Evolutionary conservation across 35 echinoderm and acorn worm genomes (phyloP).

Genomic region (Holothuria glaberrima): DNA sequence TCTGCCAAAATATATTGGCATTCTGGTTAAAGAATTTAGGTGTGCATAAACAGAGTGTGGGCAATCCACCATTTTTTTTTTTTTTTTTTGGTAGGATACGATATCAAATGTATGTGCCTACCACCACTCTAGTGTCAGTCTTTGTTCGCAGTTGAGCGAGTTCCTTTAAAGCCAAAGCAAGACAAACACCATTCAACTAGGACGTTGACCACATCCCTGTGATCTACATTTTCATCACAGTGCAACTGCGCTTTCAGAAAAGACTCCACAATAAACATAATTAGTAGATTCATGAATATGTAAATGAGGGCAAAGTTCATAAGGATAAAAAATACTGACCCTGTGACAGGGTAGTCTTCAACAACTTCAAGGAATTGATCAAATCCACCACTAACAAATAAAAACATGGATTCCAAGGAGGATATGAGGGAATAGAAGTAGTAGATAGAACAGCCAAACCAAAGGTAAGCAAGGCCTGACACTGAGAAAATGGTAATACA

Average conservation of each 20-base stretch:
- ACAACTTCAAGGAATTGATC: slow-evolving; percentile 66
- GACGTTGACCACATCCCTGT: slow-evolving; percentile 66
- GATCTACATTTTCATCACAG: slow-evolving; percentile 9
- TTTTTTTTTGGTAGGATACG: background rate
- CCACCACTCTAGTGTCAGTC: background rate
- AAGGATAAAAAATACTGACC: slow-evolving; percentile 51
- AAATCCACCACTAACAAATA: slow-evolving; percentile 70
- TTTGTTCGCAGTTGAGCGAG: background rate
- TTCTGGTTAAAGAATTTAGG: no score
- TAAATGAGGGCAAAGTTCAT: slow-evolving; percentile 62
- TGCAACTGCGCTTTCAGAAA: slow-evolving; percentile 45
- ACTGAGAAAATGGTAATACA: slow-evolving; percentile 59
- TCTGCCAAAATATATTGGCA: no score
- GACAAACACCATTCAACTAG: slow-evolving; percentile 73
- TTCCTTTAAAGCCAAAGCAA: slow-evolving; percentile 50
- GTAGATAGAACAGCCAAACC: slow-evolving; percentile 60
- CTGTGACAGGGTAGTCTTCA: slow-evolving; percentile 45
- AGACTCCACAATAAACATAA: slow-evolving; percentile 69
- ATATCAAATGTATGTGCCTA: background rate
- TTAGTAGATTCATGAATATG: slow-evolving; percentile 75
- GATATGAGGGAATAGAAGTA: slow-evolving; percentile 63
- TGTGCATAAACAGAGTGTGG: no score
- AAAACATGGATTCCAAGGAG: slow-evolving; percentile 65
- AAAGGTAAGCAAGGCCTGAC: slow-evolving; percentile 40
- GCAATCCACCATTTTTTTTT: no score